phyloP scores from a whole-genome alignment of 2,113 vertebrate species.

The Aegotheles bennettii region DNA sequence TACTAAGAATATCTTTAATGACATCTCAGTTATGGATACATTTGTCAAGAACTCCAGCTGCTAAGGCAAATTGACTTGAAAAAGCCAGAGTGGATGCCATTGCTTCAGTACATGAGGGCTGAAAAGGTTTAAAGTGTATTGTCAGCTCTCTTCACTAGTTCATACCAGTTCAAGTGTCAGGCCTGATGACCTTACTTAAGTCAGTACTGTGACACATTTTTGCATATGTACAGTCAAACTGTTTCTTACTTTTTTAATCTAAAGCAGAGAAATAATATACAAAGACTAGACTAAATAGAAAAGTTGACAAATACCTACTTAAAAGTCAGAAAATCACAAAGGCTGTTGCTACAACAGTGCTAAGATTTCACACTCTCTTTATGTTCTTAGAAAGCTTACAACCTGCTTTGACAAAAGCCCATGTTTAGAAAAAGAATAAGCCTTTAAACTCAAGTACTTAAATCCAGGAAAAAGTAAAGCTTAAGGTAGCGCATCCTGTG shows the following conservation, averaged over 20 bases:
- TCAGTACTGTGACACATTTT: neutral
- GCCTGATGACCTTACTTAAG: neutral
- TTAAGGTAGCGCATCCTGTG: neutral
- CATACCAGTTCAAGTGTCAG: neutral
- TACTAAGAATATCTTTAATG: constrained; percentile 49
- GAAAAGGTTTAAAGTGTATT: neutral
- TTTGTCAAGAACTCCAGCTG: constrained; percentile 15
- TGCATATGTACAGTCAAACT: neutral
- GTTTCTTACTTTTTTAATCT: neutral
- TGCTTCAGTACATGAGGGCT: neutral
- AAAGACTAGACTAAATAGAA: neutral
- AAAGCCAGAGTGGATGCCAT: neutral
- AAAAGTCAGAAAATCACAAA: neutral
- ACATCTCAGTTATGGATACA: constrained; percentile 15
- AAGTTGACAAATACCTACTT: neutral
- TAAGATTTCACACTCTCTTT: neutral
- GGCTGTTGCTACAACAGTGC: neutral
- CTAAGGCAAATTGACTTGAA: neutral
- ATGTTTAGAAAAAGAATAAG: neutral
- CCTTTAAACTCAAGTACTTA: neutral
- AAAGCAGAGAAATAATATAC: neutral
- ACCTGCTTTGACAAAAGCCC: neutral
- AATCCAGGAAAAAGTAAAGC: neutral
- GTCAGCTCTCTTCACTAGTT: neutral
- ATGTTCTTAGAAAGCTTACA: neutral